Conservation (phyloP, 2,888 invertebrate genomes). For the Strigamia crassipes region DNA sequence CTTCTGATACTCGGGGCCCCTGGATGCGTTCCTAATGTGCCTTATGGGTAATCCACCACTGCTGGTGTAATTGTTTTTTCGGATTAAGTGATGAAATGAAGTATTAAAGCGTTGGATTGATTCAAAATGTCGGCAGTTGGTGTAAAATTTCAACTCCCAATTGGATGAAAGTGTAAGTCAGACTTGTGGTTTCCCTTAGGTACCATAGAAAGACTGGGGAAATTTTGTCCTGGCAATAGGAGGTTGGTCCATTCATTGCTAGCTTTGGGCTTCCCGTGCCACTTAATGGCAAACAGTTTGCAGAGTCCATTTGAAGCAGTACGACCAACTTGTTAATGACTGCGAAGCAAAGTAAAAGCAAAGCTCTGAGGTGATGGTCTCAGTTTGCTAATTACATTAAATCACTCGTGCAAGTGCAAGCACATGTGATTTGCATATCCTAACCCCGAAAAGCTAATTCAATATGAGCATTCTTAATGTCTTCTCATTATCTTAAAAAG, state of each 20-base stretch:
- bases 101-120: background rate
- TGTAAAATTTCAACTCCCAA: background rate
- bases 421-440: background rate
- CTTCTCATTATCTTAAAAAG: too few species aligned
- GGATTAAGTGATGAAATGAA: background rate
- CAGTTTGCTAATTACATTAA: conserved; percentile 15
- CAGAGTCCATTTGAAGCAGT: background rate
- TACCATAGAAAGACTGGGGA: background rate
- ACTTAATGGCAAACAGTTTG: conserved; percentile 11
- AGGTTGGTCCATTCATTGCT: background rate
- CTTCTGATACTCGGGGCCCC: too few species aligned
- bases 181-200: background rate
- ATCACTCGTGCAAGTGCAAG: background rate
- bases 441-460: background rate
- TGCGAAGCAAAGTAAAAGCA: conserved; percentile 15
- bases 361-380: background rate
- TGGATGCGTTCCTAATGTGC: too few species aligned
- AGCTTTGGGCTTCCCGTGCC: background rate
- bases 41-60: too few species aligned
- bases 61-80: too few species aligned
- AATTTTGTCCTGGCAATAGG: background rate
- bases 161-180: background rate
- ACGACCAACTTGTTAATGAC: background rate
- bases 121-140: background rate
- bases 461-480: background rate